Evolutionary conservation across 2,888 invertebrate genomes (phyloP), one percentile per base, ranked within the genome.

Genomic region (Leptothorax acervorum): DNA sequence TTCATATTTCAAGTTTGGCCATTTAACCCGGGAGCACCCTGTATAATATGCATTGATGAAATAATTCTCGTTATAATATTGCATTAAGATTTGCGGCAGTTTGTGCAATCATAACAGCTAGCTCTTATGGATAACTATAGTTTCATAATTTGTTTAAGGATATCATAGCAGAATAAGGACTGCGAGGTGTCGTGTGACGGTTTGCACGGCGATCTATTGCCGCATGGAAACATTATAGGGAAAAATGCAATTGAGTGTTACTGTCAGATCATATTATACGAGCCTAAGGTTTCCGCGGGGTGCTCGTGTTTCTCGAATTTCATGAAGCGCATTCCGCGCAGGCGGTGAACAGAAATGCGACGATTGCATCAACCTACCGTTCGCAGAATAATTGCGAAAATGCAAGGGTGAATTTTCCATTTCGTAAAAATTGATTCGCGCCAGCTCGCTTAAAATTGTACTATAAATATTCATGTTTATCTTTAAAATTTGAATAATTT

Each of bases 201-300:
- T 73, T 81, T 71, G 86, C 71, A 73, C 86, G 74, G 66, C 68
- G 87, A 88, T 86, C 90, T 88, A 85, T 91, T 85, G 84, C 84
- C 28, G 75, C 85, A 55, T 82, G 87, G 93, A 93, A 94, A 94
- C 91, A 90, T 91, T 92, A 93, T 92, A 92, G 88, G 90, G 88
- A 93, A 92, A 93, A 91, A 89, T 90, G 85, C 86, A 88, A 90
- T 90, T 89, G 88, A 87, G 88, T 90, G 89, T 89, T 91, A 90
- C 91, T 91, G 93, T 93, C 94, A 91, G 93, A 94, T 94, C 94
- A 88, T 92, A 93, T 94, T 93, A 94, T 93, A 87, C 91, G 91
- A 88, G 91, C 91, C 90, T 92, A 93, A 91, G 92, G 92, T 94
- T 92, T 92, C 74, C 92, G 91, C 91, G 90, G 89, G 89, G 88